Percentiles rank a stretch among this genome's conserved stretches.
Conservation (phyloP, 2,113 vertebrate genomes). For the Cephalopholis sonnerati region DNA sequence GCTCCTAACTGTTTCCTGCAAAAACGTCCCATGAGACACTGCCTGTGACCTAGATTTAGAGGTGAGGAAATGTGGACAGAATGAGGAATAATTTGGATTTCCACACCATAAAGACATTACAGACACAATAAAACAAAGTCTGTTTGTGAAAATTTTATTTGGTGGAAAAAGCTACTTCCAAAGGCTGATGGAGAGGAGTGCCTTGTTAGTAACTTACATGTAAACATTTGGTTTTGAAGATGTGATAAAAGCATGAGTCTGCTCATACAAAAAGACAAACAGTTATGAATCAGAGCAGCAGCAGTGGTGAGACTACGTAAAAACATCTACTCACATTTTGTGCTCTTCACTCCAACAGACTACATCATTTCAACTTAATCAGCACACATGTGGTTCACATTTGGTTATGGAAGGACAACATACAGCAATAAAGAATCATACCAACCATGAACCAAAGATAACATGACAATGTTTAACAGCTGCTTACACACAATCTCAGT, state of each 20-base stretch:
- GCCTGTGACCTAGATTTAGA: slow-evolving; percentile 15
- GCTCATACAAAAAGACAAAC: neutral
- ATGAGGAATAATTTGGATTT: neutral
- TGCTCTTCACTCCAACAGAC: slow-evolving; percentile 23
- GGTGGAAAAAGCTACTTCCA: slow-evolving; percentile 10
- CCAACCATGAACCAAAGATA: neutral
- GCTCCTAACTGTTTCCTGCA: neutral
- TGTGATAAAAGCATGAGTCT: slow-evolving; percentile 3
- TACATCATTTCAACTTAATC: slow-evolving; percentile 9
- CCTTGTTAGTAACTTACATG: slow-evolving; percentile 6
- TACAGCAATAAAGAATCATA: neutral
- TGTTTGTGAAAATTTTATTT: slow-evolving; percentile 27
- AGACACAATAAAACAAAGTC: neutral
- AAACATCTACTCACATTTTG: slow-evolving; percentile 7
- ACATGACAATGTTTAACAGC: neutral
- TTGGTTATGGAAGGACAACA: slow-evolving; percentile 4
- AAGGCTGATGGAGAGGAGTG: neutral
- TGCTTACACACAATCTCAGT: neutral
- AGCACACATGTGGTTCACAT: slow-evolving; percentile 23
- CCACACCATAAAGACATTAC: neutral
- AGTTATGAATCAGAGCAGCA: neutral
- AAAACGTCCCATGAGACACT: neutral
- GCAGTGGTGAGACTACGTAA: slow-evolving; percentile 6
- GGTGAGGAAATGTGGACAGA: neutral
- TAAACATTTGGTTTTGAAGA: slow-evolving; percentile 36